phyloP scores from a whole-genome alignment of 2,888 invertebrate genomes.

The Melanotus villosus region DNA sequence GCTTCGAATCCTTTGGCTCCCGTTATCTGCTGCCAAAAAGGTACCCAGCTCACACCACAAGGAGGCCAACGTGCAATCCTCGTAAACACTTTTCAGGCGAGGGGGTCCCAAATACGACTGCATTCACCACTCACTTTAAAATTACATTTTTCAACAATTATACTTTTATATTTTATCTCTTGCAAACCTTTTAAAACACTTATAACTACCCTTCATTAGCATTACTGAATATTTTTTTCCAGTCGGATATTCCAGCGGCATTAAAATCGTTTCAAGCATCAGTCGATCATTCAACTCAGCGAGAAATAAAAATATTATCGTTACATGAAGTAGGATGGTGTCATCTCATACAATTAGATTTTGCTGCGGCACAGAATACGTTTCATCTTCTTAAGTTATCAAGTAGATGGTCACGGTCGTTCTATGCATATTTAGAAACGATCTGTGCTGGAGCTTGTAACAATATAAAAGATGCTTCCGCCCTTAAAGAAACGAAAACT shows the following conservation, averaged over 20 bases:
- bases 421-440: constrained; percentile 76
- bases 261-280: constrained; percentile 73
- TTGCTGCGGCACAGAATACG: constrained; percentile 69
- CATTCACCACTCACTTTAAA: no score
- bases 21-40: no score
- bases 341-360: constrained; percentile 74
- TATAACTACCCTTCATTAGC: no score
- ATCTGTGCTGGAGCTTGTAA: constrained; percentile 61
- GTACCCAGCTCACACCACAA: no score
- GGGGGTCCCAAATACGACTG: no score
- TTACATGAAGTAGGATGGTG: constrained; percentile 78
- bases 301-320: constrained; percentile 75
- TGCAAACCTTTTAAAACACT: no score
- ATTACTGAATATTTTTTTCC: no score
- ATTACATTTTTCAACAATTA: no score
- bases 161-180: no score
- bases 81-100: no score
- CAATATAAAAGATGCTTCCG: constrained; percentile 52
- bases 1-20: no score
- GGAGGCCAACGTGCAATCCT: no score
- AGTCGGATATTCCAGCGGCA: constrained; percentile 75
- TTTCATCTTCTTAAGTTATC: constrained; percentile 72
- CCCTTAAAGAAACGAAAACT: constrained; percentile 59
- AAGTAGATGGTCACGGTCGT: constrained; percentile 77
- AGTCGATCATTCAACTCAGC: constrained; percentile 73